Evolutionary conservation across 2,113 vertebrate genomes (phyloP), one percentile per base, ranked within the genome.

Genomic region (Megatriorchis doriae): DNA sequence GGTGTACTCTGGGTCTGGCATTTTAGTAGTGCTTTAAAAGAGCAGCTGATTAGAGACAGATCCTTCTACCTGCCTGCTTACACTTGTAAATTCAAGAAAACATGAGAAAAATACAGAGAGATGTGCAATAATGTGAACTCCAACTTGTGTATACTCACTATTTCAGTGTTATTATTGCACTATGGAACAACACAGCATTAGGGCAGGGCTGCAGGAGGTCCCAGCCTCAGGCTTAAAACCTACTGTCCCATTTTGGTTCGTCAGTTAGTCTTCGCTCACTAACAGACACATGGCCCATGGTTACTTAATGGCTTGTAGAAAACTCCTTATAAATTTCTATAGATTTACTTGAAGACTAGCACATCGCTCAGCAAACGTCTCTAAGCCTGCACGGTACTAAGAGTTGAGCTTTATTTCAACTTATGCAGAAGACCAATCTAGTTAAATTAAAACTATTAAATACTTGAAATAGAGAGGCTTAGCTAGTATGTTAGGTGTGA

Each of bases 11-110:
- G 34, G 4, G 13, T 36, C 50, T 73, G 15, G 63, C 11, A 70
- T 62, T 86, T 72, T 5, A 80, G 38, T 6, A 47, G 58, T 23
- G 21, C 34, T 86, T 65, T 56, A 56, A 21, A 27, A 84, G 15
- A 86, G 3, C 29, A 52, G 5, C 10, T 71, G 50, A 29, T 50
- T 58, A 56, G 45, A 45, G 27, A 25, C 0, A 78, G 21, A 48
- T 22, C 45, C 19, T 82, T 79, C 52, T 52, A 66, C 16, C 2
- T 0, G 0, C 53, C 83, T 0, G 2, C 17, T 78, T 84, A 18
- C 16, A 53, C 16, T 50, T 90, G 34, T n/a, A 90, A 81, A 81
- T 66, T 43, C 34, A 71, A 19, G 22, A 81, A 88, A 72, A 80
- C 3, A 20, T 7, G 16, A 52, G 61, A 70, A 84, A 10, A 56